Evolutionary conservation across 2,113 vertebrate genomes (phyloP).

Genomic region (Podocnemis expansa): DNA sequence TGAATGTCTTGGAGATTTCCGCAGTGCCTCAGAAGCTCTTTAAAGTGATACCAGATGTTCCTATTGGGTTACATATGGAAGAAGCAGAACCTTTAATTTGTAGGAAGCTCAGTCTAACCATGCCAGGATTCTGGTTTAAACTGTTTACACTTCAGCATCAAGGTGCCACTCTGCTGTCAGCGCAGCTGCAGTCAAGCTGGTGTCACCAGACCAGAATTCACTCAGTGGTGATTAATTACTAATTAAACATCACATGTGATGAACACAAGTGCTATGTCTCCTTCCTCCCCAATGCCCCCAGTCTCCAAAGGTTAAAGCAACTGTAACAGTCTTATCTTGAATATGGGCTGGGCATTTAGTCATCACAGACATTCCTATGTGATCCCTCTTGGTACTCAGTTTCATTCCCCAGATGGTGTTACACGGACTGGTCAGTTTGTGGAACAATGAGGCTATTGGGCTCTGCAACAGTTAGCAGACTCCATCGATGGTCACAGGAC

Average conservation of each 20-base stretch:
- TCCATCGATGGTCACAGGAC: not conserved
- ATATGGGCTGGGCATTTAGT: not conserved
- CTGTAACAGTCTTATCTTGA: not conserved
- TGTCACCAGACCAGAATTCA: not conserved
- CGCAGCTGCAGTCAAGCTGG: not conserved
- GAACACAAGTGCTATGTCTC: rapidly evolving
- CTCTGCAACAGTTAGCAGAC: not conserved
- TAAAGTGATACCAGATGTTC: not conserved
- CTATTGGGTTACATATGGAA: not conserved
- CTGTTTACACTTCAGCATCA: not conserved
- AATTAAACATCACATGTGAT: not conserved
- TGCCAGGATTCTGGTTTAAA: not conserved
- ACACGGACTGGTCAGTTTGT: not conserved
- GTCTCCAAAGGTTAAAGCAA: not conserved
- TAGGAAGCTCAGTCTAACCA: not conserved
- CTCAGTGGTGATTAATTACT: not conserved
- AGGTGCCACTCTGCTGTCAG: not conserved
- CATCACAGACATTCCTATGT: not conserved
- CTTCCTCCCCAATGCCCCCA: not conserved
- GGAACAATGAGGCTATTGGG: not conserved
- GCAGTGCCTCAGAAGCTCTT: not conserved
- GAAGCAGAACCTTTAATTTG: not conserved
- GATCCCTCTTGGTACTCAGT: not conserved
- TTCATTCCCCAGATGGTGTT: not conserved
- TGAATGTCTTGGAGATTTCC: not conserved